Conservation (phyloP, 2,113 vertebrate species). For the Lampris megalopsis region DNA sequence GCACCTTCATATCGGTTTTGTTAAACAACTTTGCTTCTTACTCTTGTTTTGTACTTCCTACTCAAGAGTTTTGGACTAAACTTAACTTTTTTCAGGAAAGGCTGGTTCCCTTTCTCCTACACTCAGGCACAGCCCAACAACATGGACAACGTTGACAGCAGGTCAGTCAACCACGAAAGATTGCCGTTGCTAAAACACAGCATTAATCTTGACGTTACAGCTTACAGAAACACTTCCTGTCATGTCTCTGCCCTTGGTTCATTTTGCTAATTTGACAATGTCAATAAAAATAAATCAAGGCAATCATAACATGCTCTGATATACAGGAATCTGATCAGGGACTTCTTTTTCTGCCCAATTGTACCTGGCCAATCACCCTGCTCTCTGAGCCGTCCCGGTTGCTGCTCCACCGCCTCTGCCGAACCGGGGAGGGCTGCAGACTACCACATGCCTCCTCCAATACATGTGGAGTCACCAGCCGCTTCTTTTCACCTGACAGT, state of each 20-base stretch:
- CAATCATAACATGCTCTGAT: not conserved
- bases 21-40: too few species aligned
- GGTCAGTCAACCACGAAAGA: conserved; percentile 59
- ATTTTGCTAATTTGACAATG: not conserved
- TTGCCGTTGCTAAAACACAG: not conserved
- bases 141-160: conserved; percentile 70
- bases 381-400: too few species aligned
- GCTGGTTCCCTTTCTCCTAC: conserved; percentile 90
- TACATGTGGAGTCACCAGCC: too few species aligned
- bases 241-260: not conserved
- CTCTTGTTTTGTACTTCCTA: too few species aligned
- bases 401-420: too few species aligned
- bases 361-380: too few species aligned
- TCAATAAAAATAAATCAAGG: not conserved
- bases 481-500: too few species aligned
- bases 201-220: not conserved
- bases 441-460: too few species aligned
- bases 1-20: too few species aligned
- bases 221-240: not conserved
- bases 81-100: conserved; percentile 78
- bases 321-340: conserved; percentile 8
- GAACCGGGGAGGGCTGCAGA: too few species aligned
- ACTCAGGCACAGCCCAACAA: conserved; percentile 80
- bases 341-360: not conserved
- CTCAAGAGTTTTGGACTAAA: too few species aligned